phyloP scores from a whole-genome alignment of 2,797 vertebrate species.

The Chelonia mydas region DNA sequence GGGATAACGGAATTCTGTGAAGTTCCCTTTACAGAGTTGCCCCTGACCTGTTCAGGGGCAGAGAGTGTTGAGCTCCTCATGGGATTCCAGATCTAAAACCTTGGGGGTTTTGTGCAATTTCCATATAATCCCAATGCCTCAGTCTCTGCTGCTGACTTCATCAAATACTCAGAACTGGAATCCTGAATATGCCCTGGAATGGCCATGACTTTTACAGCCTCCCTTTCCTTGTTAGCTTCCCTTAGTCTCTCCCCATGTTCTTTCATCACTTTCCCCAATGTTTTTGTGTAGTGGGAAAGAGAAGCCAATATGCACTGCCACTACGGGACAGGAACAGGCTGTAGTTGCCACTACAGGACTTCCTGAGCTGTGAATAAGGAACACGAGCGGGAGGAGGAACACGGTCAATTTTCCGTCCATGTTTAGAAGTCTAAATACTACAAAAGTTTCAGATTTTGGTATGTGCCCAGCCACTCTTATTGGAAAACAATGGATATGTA shows the following conservation, averaged over 20 bases:
- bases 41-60: not conserved
- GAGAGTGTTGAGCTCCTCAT: not conserved
- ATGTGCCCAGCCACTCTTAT: not conserved
- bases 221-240: not conserved
- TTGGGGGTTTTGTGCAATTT: not conserved
- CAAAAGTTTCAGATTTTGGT: conserved; percentile 2
- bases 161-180: conserved; percentile 4
- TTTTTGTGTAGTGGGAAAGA: conserved; percentile 31
- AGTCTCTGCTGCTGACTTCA: not conserved
- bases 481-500: not conserved
- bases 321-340: conserved; percentile 53
- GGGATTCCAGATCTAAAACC: not conserved
- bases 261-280: conserved; percentile 2
- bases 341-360: not conserved
- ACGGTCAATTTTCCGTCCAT: not conserved
- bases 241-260: not conserved
- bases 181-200: not conserved
- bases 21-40: not conserved
- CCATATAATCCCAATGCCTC: not conserved
- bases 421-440: not conserved
- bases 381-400: not conserved
- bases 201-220: not conserved
- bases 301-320: conserved; percentile 58
- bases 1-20: not conserved
- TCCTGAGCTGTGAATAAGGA: conserved; percentile 33